phyloP scores from a whole-genome alignment of 2,113 vertebrate species.

The Colaptes auratus region DNA sequence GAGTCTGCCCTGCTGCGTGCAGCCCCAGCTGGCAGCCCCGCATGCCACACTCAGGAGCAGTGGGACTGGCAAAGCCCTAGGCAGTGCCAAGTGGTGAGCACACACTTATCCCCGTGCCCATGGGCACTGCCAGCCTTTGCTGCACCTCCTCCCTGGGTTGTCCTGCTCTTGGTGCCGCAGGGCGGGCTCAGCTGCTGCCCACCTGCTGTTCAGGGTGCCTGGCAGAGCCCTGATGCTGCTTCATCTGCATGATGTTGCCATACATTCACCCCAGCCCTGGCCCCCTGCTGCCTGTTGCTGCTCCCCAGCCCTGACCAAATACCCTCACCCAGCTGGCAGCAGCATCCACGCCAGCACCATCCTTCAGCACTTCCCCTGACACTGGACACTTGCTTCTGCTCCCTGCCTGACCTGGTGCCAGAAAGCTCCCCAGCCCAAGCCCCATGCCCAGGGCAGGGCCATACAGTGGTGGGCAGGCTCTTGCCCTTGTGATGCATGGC shows the following conservation, averaged over 20 bases:
- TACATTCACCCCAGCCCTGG: not conserved
- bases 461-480: not conserved
- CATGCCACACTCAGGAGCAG: not conserved
- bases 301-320: not conserved
- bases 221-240: not conserved
- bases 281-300: rapidly evolving
- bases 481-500: not conserved
- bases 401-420: not conserved
- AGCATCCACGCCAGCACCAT: not conserved
- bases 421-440: not conserved
- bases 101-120: not conserved
- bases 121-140: not conserved
- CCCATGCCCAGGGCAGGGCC: not conserved
- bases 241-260: not conserved
- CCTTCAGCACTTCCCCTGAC: not conserved
- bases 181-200: not conserved
- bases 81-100: rapidly evolving
- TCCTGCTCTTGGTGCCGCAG: not conserved
- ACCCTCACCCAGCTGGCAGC: not conserved
- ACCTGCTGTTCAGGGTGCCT: not conserved
- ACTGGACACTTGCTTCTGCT: not conserved
- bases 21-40: not conserved
- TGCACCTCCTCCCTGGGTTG: not conserved
- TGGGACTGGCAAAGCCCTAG: not conserved
- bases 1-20: not conserved